These are phyloP conservation scores for Lacanobia wlatinum DNA, from an alignment of 2,888 invertebrate genomes.

Conservation along the genomic window DNA sequence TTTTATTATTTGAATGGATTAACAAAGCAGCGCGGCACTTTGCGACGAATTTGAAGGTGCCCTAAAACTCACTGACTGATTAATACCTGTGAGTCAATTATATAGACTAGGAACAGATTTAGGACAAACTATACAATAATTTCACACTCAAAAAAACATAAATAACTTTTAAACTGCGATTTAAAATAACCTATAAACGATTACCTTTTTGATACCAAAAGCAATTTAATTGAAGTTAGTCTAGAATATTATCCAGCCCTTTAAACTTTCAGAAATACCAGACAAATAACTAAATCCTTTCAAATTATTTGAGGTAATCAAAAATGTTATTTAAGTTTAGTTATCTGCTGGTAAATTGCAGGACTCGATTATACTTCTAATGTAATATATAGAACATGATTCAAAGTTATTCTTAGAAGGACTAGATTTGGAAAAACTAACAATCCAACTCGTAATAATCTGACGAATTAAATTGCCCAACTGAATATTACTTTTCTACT, in stretches of 20 bases:
- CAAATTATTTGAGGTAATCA: background rate
- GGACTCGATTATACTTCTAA: no score
- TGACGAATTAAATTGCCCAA: background rate
- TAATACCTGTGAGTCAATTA: no score
- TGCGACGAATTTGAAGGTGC: no score
- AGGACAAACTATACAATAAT: background rate
- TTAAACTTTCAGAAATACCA: background rate
- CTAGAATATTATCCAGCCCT: background rate
- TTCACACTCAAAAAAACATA: background rate
- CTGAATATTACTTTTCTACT: background rate
- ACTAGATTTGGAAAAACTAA: background rate
- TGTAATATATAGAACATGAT: background rate
- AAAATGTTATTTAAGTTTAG: no score
- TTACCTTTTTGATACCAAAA: no score
- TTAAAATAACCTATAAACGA: no score
- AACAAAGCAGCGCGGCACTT: no score
- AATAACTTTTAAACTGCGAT: background rate
- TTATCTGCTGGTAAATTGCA: no score
- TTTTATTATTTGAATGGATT: no score
- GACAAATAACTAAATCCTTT: background rate
- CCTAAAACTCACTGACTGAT: no score
- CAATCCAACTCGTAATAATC: background rate
- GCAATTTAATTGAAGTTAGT: slow-evolving; percentile 4
- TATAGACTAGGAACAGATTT: no score
- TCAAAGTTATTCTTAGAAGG: background rate